phyloP scores from a whole-genome alignment of 2,888 invertebrate genomes.

The Lucinisca nassula region DNA sequence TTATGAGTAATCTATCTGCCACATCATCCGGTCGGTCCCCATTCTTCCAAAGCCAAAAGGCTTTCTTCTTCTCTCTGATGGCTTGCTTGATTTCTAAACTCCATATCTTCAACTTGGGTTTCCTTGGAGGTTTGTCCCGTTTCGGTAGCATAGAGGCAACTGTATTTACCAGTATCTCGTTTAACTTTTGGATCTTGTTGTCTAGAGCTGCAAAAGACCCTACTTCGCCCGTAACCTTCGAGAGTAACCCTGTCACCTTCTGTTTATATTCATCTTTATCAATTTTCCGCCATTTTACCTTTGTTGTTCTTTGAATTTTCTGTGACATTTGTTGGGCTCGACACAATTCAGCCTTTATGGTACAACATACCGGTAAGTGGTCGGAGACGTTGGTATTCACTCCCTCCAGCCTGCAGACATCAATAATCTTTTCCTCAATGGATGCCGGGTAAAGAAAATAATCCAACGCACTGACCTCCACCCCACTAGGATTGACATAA shows the following conservation, averaged over 20 bases:
- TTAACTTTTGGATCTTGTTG: background rate
- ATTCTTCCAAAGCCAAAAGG: background rate
- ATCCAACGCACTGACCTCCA: background rate
- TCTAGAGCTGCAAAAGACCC: background rate
- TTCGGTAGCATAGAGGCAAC: background rate
- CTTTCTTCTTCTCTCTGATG: background rate
- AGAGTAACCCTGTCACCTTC: background rate
- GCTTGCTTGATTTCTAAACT: background rate
- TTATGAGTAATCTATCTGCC: background rate
- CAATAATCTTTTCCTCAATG: background rate
- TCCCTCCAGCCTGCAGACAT: background rate
- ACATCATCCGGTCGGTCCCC: background rate
- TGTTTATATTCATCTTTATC: background rate
- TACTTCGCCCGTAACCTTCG: background rate
- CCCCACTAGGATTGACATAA: background rate
- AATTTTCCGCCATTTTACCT: background rate
- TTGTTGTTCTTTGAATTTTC: background rate
- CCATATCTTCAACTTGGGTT: background rate
- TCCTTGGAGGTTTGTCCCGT: background rate
- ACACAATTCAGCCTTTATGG: background rate
- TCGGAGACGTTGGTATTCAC: background rate
- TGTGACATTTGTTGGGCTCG: background rate
- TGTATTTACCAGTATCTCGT: background rate
- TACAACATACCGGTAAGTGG: background rate
- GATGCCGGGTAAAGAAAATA: background rate